Base-by-base conservation (phyloP, 2,888 invertebrate species). In the Sympetrum striolatum region DNA sequence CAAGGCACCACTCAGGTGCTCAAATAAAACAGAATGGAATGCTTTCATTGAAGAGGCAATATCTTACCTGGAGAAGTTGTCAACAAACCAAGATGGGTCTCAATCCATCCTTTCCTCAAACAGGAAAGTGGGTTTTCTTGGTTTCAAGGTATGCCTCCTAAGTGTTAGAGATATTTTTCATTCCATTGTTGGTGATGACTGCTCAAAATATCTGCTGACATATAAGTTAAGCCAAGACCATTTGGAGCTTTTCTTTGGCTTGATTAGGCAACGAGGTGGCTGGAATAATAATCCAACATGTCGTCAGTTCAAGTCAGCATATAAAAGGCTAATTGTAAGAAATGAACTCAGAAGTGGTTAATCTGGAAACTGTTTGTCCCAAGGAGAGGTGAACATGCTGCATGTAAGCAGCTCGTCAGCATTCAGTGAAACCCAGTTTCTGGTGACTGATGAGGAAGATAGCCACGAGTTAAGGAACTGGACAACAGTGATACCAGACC, bases 141-240 rank as follows among this genome's bases (percentile, higher is more conserved):
- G 92, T 8, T 91, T 92, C 79, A n/a, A 91, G 37, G 81, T 91
- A 37, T 90, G 90, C 53, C 81, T 91, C 0, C 14, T 81, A 3
- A 91, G 91, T 90, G 90, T 91, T n/a, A 22, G 35, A 44, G 15
- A 22, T 12, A 60, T 91, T 31, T 90, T 79, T 31, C 44, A 82
- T 18, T 91, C n/a, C n/a, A n/a, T n/a, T n/a, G n/a, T n/a, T n/a
- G n/a, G n/a, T n/a, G n/a, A n/a, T n/a, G n/a, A n/a, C n/a, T n/a
- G n/a, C n/a, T n/a, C n/a, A n/a, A n/a, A n/a, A n/a, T n/a, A n/a
- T n/a, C n/a, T n/a, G n/a, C n/a, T n/a, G n/a, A n/a, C n/a, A n/a
- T n/a, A n/a, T n/a, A n/a, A n/a, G n/a, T n/a, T n/a, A n/a, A n/a
- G 91, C 64, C 92, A 92, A 60, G 92, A 92, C 81, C 91, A 91